Evolutionary conservation across 2,113 vertebrate species (phyloP).

Genomic region (Pituophis catenifer): DNA sequence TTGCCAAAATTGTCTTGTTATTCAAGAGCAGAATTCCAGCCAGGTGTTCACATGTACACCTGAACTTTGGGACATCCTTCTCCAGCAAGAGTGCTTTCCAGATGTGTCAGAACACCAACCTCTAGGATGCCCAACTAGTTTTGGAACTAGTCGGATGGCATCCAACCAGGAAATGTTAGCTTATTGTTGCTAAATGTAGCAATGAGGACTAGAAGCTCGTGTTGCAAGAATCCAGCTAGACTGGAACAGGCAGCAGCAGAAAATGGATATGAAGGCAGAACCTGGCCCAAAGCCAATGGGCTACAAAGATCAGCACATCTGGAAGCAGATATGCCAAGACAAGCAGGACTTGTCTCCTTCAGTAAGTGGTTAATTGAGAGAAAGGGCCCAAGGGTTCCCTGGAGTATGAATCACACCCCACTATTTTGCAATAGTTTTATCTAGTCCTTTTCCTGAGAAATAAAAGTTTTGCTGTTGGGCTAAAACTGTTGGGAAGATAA

Average conservation of each 20-base stretch:
- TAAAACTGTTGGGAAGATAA: background rate
- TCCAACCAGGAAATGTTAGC: background rate
- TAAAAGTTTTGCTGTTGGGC: background rate
- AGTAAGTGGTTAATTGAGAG: background rate
- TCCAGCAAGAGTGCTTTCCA: background rate
- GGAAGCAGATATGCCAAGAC: background rate
- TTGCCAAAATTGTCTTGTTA: background rate
- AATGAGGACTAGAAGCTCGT: background rate
- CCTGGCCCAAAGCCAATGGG: background rate
- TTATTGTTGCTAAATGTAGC: background rate
- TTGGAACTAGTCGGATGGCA: background rate
- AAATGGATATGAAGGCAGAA: background rate
- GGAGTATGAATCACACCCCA: background rate
- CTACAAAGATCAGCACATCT: background rate
- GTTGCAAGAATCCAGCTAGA: background rate
- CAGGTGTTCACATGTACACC: background rate
- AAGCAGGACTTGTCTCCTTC: background rate
- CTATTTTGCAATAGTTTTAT: background rate
- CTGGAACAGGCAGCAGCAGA: background rate
- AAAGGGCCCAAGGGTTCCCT: background rate
- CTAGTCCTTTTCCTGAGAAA: background rate
- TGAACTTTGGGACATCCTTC: background rate
- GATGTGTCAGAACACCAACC: background rate
- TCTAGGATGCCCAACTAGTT: background rate
- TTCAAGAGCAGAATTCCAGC: background rate